A percentile compares a stretch with the other conserved stretches of the same genome.
Evolutionary conservation across 2,113 vertebrate genomes (phyloP).

Genomic region (Platycercus adscitus): DNA sequence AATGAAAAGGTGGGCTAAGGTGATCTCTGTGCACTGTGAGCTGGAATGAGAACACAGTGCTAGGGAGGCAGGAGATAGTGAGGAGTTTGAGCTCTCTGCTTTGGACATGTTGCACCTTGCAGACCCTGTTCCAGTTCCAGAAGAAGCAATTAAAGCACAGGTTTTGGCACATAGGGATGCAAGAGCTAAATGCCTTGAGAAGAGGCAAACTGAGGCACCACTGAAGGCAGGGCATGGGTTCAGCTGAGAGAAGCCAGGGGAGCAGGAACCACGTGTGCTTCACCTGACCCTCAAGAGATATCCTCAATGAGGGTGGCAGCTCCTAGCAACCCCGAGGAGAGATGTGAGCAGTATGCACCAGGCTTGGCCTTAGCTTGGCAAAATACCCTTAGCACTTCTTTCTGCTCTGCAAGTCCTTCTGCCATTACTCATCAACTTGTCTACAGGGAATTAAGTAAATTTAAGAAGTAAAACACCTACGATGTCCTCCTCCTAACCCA

Average conservation of each 20-base stretch:
- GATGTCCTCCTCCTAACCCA: neutral
- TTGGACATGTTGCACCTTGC: neutral
- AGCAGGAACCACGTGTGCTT: rapidly evolving
- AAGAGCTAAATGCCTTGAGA: neutral
- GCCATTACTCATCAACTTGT: neutral
- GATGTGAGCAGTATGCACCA: rapidly evolving
- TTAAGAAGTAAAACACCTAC: neutral
- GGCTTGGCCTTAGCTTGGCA: neutral
- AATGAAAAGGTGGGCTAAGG: neutral
- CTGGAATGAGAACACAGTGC: neutral
- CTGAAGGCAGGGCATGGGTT: neutral
- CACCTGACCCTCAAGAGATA: neutral
- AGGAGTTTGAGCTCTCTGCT: neutral
- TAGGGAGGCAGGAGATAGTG: neutral
- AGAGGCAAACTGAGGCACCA: neutral
- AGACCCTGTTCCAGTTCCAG: neutral
- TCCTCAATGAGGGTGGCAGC: rapidly evolving
- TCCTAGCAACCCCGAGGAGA: neutral
- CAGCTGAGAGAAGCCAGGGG: neutral
- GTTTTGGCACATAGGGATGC: neutral
- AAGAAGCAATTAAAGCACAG: neutral
- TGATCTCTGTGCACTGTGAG: neutral
- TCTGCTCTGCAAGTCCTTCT: neutral
- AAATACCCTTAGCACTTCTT: neutral
- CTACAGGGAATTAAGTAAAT: neutral